These are phyloP conservation scores for Rattus rattus DNA, from an alignment of 2,113 vertebrate genomes.

Conservation along the genomic window DNA sequence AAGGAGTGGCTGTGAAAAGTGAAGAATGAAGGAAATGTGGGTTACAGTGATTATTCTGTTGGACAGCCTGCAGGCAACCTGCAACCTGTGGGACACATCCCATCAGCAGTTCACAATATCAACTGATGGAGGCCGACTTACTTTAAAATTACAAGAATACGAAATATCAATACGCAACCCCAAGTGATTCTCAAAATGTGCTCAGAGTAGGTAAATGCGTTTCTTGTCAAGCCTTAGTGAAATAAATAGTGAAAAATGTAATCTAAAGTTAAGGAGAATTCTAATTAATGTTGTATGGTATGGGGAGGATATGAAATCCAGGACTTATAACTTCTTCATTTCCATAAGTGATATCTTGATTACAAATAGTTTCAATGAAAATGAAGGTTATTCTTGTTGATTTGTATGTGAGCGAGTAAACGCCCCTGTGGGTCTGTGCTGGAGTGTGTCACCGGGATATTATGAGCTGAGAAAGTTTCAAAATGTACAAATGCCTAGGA, in stretches of 20 bases:
- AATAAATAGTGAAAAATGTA: not conserved
- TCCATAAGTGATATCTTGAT: conserved; percentile 24
- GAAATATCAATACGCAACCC: not conserved
- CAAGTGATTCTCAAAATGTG: not conserved
- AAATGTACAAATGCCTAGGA: not conserved
- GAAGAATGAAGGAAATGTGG: not conserved
- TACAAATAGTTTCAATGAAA: conserved; percentile 2
- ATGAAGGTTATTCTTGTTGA: not conserved
- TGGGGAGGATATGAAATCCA: not conserved
- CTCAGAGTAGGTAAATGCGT: not conserved
- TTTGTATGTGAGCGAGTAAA: not conserved
- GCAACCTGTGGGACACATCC: not conserved
- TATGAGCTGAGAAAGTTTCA: not conserved
- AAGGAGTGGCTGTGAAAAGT: not conserved
- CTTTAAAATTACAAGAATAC: not conserved
- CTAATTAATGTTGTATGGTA: not conserved
- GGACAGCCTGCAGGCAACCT: not conserved
- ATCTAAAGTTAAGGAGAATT: conserved; percentile 3
- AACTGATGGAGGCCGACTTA: not conserved
- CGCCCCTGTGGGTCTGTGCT: not conserved
- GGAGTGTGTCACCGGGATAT: not conserved
- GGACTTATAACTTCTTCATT: not conserved
- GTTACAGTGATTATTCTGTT: not conserved
- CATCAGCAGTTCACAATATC: not conserved
- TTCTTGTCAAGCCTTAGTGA: conserved; percentile 20